phyloP scores from a whole-genome alignment of 2,888 invertebrate genomes.

The Notodonta ziczac region DNA sequence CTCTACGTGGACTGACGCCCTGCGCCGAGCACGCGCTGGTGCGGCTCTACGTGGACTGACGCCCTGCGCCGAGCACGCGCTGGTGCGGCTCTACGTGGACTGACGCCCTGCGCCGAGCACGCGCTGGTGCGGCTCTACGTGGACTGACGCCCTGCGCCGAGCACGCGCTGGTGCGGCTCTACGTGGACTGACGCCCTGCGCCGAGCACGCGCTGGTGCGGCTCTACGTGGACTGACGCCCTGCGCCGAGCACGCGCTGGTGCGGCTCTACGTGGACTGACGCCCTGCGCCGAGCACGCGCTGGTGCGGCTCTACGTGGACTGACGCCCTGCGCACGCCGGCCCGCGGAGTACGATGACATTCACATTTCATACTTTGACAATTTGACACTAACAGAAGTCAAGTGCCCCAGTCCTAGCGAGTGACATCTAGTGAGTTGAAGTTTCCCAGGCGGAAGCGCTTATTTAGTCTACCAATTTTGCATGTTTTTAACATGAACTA shows the following conservation, averaged over 20 bases:
- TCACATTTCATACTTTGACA: too few relatives aligned
- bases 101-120: slow-evolving; percentile 88
- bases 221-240: slow-evolving; percentile 89
- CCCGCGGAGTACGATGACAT: too few relatives aligned
- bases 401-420: too few relatives aligned
- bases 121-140: slow-evolving; percentile 87
- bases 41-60: slow-evolving; percentile 87
- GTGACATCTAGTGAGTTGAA: too few relatives aligned
- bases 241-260: slow-evolving; percentile 87
- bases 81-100: slow-evolving; percentile 89
- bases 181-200: slow-evolving; percentile 88
- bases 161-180: slow-evolving; percentile 87
- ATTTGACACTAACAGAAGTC: too few relatives aligned
- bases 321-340: slow-evolving; percentile 49
- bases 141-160: slow-evolving; percentile 89
- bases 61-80: slow-evolving; percentile 86
- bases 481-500: too few relatives aligned
- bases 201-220: slow-evolving; percentile 86
- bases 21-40: slow-evolving; percentile 87
- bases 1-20: slow-evolving; percentile 89
- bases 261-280: slow-evolving; percentile 87
- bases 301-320: slow-evolving; percentile 89
- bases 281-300: slow-evolving; percentile 86
- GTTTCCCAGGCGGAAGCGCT: too few relatives aligned
- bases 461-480: too few relatives aligned